Evolutionary conservation across 1,140 invertebrate species (phyloP).

Genomic region (Matsumurasca onukii): DNA sequence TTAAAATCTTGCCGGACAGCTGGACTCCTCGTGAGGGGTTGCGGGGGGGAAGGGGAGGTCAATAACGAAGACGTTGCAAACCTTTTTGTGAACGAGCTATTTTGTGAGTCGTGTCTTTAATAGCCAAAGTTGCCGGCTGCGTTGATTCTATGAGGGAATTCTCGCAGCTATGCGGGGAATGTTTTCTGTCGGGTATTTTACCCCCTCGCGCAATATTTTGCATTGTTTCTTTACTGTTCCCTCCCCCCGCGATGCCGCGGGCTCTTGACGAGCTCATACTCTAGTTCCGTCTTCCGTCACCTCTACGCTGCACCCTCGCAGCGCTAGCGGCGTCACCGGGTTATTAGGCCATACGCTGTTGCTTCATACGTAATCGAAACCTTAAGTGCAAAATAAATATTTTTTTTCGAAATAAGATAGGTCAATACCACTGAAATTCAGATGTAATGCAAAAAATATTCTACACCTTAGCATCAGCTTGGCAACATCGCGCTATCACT

Average conservation of each 20-base stretch:
- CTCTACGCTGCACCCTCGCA: too few relatives aligned
- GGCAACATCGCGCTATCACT: too few relatives aligned
- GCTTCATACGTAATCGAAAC: too few relatives aligned
- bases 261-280: neutral
- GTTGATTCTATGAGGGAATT: constrained; percentile 26
- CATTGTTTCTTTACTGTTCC: constrained; percentile 31
- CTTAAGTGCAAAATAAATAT: too few relatives aligned
- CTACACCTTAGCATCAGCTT: too few relatives aligned
- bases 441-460: too few relatives aligned
- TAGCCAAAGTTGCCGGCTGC: constrained; percentile 25
- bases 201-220: constrained; percentile 28
- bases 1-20: constrained; percentile 7
- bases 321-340: neutral
- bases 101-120: constrained; percentile 19
- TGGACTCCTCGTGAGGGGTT: neutral
- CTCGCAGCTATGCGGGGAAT: constrained; percentile 16
- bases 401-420: too few relatives aligned
- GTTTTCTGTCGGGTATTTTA: constrained; percentile 9
- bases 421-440: too few relatives aligned
- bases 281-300: too few relatives aligned
- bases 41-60: constrained; percentile 2
- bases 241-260: neutral
- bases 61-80: constrained; percentile 8
- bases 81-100: constrained; percentile 10
- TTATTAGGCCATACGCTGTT: constrained; percentile 3